Conservation (phyloP, 2,888 invertebrate genomes). For the Julus scandinavius region DNA sequence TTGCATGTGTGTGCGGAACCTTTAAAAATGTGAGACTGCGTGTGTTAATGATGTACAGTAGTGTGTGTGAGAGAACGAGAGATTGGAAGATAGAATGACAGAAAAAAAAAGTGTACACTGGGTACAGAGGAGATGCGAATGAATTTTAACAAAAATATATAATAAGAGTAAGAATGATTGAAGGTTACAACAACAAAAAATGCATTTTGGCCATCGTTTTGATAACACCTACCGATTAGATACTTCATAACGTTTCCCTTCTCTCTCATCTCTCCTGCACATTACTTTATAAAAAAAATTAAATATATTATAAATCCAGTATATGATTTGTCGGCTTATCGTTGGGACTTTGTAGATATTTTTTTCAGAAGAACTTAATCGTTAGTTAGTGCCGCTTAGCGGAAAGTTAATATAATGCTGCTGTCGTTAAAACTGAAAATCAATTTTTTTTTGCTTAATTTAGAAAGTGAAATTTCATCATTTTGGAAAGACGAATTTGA, state of each 20-base stretch:
- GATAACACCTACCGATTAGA: no score
- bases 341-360: neutral
- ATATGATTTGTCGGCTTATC: neutral
- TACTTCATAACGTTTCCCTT: neutral
- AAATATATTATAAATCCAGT: neutral
- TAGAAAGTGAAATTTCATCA: no score
- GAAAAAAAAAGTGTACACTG: neutral
- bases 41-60: conserved; percentile 50
- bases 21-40: conserved; percentile 44
- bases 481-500: no score
- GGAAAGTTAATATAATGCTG: no score
- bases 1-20: neutral
- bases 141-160: no score
- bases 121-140: neutral
- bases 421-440: no score
- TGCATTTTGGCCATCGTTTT: conserved; percentile 7
- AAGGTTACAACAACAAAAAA: neutral
- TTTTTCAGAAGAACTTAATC: neutral
- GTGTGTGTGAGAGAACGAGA: conserved; percentile 47
- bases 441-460: no score
- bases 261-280: conserved; percentile 30
- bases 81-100: conserved; percentile 33
- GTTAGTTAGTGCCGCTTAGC: neutral
- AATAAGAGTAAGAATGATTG: neutral
- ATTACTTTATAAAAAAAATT: neutral